Base-by-base conservation (phyloP, 2,113 vertebrate genomes). In the Strigops habroptila region DNA sequence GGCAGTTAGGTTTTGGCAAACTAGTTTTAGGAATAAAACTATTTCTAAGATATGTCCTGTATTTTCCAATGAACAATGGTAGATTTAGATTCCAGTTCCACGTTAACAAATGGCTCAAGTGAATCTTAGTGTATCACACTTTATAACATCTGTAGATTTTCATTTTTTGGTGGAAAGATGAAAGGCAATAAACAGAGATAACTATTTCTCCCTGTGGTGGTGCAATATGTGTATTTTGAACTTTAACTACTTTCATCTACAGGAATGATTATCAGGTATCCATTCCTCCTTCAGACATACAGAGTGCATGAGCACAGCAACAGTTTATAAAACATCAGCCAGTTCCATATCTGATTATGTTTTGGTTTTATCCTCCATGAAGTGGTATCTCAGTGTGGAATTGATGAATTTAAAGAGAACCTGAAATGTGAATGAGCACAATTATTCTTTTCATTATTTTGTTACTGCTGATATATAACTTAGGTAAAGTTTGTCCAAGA, bases 251-350 rank as follows among this genome's bases (percentile, higher is more conserved):
- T 76, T 80, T 62, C n/a, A 84, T 8, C 44, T 83, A 33, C 39
- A 48, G 68, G 44, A 80, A 37, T 18, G 5, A 9, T 77, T 74
- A 21, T 24, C 59, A 62, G 8, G 33, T 69, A 49, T 65, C 39
- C 3, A 12, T 67, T 79, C 33, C 41, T 90, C 18, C n/a, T 71
- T 82, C 43, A 93, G 48, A 39, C 19, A 46, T 19, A 23, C 14
- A 19, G 22, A 17, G 11, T 74, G 22, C 1, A 0, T 37, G 64
- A 91, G 18, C 30, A 55, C 27, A 90, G 9, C 0, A 0, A 51
- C n/a, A 49, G 31, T 31, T 81, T n/a, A 53, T 41, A 62, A 88
- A 73, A 49, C 12, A 59, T 49, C 41, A 81, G 18, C 16, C 17
- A 73, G 46, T 83, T 81, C 44, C 12, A 6, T 77, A 53, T 28